Evolutionary conservation across 2,797 vertebrate species (phyloP).

Genomic region (Gymnocypris eckloni): DNA sequence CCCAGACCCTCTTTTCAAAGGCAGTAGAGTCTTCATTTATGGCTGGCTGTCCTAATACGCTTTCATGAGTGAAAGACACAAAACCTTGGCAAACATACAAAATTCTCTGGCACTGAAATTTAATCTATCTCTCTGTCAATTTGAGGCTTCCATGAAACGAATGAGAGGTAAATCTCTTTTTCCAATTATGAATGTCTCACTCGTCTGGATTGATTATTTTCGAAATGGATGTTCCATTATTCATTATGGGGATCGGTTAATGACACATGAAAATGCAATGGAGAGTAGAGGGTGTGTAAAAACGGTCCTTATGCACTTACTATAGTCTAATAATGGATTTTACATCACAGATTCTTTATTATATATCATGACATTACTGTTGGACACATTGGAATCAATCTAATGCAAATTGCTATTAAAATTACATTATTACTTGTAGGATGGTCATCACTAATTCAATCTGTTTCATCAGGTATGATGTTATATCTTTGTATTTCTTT

Average conservation of each 20-base stretch:
- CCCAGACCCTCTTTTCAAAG: slow-evolving; percentile 19
- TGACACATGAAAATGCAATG: slow-evolving; percentile 11
- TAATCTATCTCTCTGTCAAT: slow-evolving; percentile 27
- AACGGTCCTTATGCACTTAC: neutral
- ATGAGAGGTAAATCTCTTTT: slow-evolving; percentile 46
- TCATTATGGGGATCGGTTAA: slow-evolving; percentile 45
- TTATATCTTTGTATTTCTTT: neutral
- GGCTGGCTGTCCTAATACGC: slow-evolving; percentile 5
- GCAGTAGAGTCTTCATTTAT: slow-evolving; percentile 8
- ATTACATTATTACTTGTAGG: neutral
- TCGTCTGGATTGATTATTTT: slow-evolving; percentile 48
- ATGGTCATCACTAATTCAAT: neutral
- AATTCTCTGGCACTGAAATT: slow-evolving; percentile 30
- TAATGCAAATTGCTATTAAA: neutral
- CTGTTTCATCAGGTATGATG: neutral
- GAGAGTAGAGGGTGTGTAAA: neutral
- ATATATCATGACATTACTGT: neutral
- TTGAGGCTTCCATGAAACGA: slow-evolving; percentile 28
- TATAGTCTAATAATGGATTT: slow-evolving; percentile 15
- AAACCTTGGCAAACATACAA: slow-evolving; percentile 12
- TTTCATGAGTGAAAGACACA: slow-evolving; percentile 27
- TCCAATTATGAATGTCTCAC: slow-evolving; percentile 47
- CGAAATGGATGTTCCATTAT: slow-evolving; percentile 43
- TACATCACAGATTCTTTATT: neutral
- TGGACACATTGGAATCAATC: neutral